Percentiles rank a stretch among this genome's conserved stretches.
Conservation (phyloP, 2,888 invertebrate genomes). For the Heliconius charithonia region DNA sequence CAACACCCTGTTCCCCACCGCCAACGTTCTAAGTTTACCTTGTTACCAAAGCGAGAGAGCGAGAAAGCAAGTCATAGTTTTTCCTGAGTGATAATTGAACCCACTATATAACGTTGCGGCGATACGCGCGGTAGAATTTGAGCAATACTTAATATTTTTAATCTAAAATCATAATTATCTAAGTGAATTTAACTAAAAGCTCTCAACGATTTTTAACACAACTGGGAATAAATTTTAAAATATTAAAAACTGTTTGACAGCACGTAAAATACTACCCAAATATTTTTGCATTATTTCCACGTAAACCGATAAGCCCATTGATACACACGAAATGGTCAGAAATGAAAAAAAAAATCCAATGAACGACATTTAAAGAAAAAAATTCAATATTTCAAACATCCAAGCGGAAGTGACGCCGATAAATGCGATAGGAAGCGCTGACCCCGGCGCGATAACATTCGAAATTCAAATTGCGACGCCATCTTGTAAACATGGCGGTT, state of each 20-base stretch:
- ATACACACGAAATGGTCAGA: slow-evolving; percentile 21
- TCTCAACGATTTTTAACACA: too few relatives aligned
- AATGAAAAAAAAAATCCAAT: slow-evolving; percentile 21
- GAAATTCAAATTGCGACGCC: slow-evolving; percentile 63
- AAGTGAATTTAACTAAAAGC: too few relatives aligned
- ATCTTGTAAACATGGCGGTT: slow-evolving; percentile 56
- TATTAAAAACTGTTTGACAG: not conserved
- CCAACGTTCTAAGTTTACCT: not conserved
- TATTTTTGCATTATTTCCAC: slow-evolving; percentile 7
- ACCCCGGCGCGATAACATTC: slow-evolving; percentile 69
- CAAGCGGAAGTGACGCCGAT: slow-evolving; percentile 66
- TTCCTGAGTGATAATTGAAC: not conserved
- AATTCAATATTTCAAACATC: slow-evolving; percentile 59
- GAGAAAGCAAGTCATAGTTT: not conserved
- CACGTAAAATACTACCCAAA: not conserved
- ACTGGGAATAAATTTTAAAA: not conserved
- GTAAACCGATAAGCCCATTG: slow-evolving; percentile 29
- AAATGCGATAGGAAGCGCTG: slow-evolving; percentile 71
- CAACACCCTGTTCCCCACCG: too few relatives aligned
- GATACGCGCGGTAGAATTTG: too few relatives aligned
- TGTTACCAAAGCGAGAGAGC: not conserved
- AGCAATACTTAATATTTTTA: not conserved
- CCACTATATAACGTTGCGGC: not conserved
- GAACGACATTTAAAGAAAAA: slow-evolving; percentile 46
- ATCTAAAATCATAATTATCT: not conserved